These are phyloP conservation scores for Euplagia quadripunctaria DNA, from an alignment of 2,888 invertebrate species.

Conservation along the genomic window DNA sequence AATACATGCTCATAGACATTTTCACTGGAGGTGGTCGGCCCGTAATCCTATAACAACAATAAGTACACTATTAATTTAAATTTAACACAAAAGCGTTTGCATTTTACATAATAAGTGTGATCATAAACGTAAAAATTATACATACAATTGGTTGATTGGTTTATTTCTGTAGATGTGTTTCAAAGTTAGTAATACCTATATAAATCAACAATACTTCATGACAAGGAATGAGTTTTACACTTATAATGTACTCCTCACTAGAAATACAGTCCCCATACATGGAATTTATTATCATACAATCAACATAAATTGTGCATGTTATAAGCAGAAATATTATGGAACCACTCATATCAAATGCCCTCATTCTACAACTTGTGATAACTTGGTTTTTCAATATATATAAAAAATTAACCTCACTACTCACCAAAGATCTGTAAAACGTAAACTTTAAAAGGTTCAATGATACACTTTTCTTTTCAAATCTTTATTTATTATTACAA, in stretches of 20 bases:
- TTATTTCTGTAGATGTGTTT: too few relatives aligned
- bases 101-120: slow-evolving; percentile 18
- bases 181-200: not conserved
- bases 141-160: slow-evolving; percentile 16
- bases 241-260: not conserved
- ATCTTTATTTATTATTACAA: slow-evolving; percentile 65
- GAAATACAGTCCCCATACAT: slow-evolving; percentile 42
- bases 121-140: slow-evolving; percentile 26
- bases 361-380: slow-evolving; percentile 48
- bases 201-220: not conserved
- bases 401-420: slow-evolving; percentile 45
- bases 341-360: slow-evolving; percentile 61
- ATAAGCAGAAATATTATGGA: slow-evolving; percentile 42
- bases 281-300: slow-evolving; percentile 64
- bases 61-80: not conserved
- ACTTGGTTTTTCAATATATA: slow-evolving; percentile 26
- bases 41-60: slow-evolving; percentile 82
- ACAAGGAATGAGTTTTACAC: slow-evolving; percentile 1
- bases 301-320: slow-evolving; percentile 48
- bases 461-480: slow-evolving; percentile 66
- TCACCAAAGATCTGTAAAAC: slow-evolving; percentile 51
- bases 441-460: slow-evolving; percentile 56
- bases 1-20: slow-evolving; percentile 80
- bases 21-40: slow-evolving; percentile 87
- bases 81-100: not conserved